Base-by-base conservation (phyloP, 2,113 vertebrate genomes). In the Takifugu bimaculatus region DNA sequence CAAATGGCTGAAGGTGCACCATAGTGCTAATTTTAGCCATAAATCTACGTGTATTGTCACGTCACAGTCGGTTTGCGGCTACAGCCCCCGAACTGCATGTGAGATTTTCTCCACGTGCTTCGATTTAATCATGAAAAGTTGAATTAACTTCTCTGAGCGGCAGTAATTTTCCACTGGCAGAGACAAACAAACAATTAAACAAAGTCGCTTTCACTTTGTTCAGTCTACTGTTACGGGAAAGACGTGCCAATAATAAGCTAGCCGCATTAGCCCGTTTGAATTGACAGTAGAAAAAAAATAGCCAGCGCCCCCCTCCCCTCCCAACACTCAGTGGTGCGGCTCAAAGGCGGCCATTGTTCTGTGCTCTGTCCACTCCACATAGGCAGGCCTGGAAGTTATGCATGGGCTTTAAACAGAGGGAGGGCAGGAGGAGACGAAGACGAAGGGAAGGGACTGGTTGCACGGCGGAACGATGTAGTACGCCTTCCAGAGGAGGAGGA, bases 271-370 rank as follows among this genome's bases (percentile, higher is more conserved):
- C 60, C 55, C 15, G 50, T 63, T 80, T 78, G 57, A 78, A 82
- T 64, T 75, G 78, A 86, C 77, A 83, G 75, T 82, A 72, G 52
- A 75, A 62, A 74, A 81, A 78, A 50, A 20, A 75, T 60, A 76
- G 68, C 75, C 76, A 60, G 26, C 57, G 15, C 64, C 50, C 27
- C n/a, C 25, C 47, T 13, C 66, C 75, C 76, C 35, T 66, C 77
- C 84, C 77, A 83, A 79, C 78, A 68, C 83, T 68, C 66, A 66
- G 65, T 72, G 63, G 78, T 82, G 81, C 70, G 65, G 80, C 87
- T 94, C 90, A 95, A 94, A 93, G 92, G 80, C 78, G 51, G 60
- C 87, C 88, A 92, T 94, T 96, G 94, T 94, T 93, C 87, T 72
- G 71, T 65, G 79, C 70, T 70, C 81, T 82, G 87, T 90, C 88